Conservation (phyloP, 2,113 vertebrate species). For the Pyxicephalus adspersus region DNA sequence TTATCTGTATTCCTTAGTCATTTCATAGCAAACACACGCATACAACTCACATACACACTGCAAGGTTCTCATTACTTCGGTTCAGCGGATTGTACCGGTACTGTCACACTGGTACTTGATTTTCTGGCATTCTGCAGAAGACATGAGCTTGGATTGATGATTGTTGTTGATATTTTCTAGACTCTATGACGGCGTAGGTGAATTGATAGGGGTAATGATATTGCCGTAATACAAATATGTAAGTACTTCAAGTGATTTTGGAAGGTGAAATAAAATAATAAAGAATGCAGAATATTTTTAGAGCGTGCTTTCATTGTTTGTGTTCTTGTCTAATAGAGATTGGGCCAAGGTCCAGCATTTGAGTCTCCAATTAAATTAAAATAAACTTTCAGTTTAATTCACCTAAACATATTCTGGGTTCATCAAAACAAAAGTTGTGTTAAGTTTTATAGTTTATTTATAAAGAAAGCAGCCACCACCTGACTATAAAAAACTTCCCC, state of each 20-base stretch:
- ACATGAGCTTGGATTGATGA: not conserved
- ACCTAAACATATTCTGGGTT: too few species aligned
- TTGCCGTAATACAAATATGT: not conserved
- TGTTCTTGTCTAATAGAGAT: not conserved
- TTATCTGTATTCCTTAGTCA: not conserved
- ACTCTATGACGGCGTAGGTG: not conserved
- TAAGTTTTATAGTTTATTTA: too few species aligned
- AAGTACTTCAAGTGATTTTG: not conserved
- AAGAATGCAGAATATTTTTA: slow-evolving; percentile 17
- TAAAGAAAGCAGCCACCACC: too few species aligned
- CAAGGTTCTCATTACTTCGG: not conserved
- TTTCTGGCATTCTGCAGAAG: not conserved
- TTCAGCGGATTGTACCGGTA: not conserved
- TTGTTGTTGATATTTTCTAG: not conserved
- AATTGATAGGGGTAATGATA: not conserved
- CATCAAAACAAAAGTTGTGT: too few species aligned
- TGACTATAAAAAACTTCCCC: too few species aligned
- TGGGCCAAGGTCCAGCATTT: not conserved
- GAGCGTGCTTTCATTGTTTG: not conserved
- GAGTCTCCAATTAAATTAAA: too few species aligned
- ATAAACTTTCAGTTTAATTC: too few species aligned
- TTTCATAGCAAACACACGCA: not conserved
- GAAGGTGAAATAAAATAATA: slow-evolving; percentile 49
- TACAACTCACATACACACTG: not conserved
- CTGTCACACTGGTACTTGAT: not conserved